Evolutionary conservation across 1,140 invertebrate genomes (phyloP), one percentile per base, ranked within the genome.

Genomic region (Rhyacophila brunnea): DNA sequence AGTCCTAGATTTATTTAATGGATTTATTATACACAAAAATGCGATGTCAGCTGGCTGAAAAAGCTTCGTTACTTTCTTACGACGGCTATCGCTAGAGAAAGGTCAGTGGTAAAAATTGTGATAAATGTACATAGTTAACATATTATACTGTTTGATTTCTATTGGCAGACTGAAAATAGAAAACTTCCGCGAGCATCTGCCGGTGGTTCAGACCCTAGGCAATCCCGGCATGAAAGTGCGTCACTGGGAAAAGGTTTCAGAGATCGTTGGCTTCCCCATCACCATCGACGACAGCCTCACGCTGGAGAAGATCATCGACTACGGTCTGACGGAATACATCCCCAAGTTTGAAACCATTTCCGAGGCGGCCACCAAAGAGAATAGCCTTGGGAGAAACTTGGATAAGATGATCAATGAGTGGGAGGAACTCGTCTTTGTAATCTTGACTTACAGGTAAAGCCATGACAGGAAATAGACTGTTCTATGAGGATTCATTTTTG

Each of bases 171-270:
- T 74, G 55, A 85, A 85, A 73, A 92, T 98, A 58, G 95, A 98
- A 69, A 87, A 89, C 13, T 98, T 99, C 74, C 89, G 89, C 60
- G 88, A 90, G 42, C 85, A 96, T 70, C 83, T 97, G 83, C 93
- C 95, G 0, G 86, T 98, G 5, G 89, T 98, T 47, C 84, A 89
- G 69, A 96, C 93, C 0, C 76, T 99, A 1, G 95, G 95, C 36
- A 98, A 98, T 82, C 94, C 95, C 3, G 93, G 90, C 32, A 86
- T 98, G 81, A 90, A 96, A 69, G 85, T 86, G 9, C 83, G 95
- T 7, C 96, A 98, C 74, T 98, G 96, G 96, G 93, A 96, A 68
- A 89, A 93, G 74, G 88, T 99, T 9, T 96, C 93, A 0, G 94
- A 98, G 67, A 92, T 96, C 55, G 91, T 98, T 64, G 95, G 94